Evolutionary conservation across 2,888 invertebrate genomes (phyloP).

Genomic region (Druceiella hillmani): DNA sequence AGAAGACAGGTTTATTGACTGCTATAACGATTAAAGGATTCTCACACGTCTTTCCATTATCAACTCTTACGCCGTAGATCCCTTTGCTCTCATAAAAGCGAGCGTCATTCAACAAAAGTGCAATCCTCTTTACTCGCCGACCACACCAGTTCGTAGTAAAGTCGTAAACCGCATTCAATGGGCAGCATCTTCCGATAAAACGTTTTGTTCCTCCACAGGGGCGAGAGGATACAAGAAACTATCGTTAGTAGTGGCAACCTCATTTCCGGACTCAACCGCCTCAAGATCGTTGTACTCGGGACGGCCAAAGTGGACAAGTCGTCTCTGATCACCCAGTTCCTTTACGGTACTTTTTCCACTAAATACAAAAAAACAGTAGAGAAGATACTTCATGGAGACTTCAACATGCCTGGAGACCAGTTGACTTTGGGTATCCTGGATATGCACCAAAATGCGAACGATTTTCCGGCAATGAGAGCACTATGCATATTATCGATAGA

Average conservation of each 20-base stretch:
- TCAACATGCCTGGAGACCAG: conserved; percentile 73
- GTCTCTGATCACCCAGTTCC: conserved; percentile 86
- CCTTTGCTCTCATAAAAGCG: too few relatives aligned
- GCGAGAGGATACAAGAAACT: conserved; percentile 51
- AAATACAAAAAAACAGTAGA: conserved; percentile 95
- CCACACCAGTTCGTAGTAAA: too few relatives aligned
- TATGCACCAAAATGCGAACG: conserved; percentile 86
- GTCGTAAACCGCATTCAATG: too few relatives aligned
- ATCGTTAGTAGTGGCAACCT: conserved; percentile 47
- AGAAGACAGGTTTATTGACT: too few relatives aligned
- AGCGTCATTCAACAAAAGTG: too few relatives aligned
- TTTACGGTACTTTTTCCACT: conserved; percentile 80
- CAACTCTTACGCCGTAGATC: too few relatives aligned
- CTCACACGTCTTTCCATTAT: too few relatives aligned
- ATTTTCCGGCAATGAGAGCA: conserved; percentile 95
- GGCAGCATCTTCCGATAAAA: not conserved
- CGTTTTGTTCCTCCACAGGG: conserved; percentile 32
- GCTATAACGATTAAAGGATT: too few relatives aligned
- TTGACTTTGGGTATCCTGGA: conserved; percentile 85
- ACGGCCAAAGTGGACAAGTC: conserved; percentile 92
- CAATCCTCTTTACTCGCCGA: too few relatives aligned
- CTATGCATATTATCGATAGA: conserved; percentile 93
- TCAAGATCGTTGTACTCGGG: conserved; percentile 82
- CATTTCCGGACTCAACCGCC: conserved; percentile 54
- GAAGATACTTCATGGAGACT: conserved; percentile 93